Conservation (phyloP, 2,888 invertebrate genomes). For the Actias luna region DNA sequence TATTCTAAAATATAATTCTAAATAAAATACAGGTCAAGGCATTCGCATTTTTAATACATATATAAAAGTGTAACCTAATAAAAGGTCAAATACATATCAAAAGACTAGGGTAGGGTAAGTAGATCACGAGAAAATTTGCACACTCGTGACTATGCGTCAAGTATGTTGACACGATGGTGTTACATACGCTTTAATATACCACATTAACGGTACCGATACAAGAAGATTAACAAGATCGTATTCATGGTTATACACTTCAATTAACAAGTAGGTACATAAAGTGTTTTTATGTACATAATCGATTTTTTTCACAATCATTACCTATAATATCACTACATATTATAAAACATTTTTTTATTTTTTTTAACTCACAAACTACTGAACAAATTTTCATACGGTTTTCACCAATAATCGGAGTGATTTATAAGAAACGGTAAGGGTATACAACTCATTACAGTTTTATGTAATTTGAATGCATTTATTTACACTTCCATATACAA, state of each 20-base stretch:
- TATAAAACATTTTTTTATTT: too few species aligned
- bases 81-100: constrained; percentile 22
- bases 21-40: not conserved
- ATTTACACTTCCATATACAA: too few species aligned
- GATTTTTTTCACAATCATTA: not conserved
- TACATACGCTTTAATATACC: constrained; percentile 55
- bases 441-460: too few species aligned
- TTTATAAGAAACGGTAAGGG: too few species aligned
- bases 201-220: constrained; percentile 54
- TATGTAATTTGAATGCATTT: too few species aligned
- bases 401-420: too few species aligned
- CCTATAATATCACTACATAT: too few species aligned
- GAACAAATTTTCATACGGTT: too few species aligned
- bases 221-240: constrained; percentile 24
- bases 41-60: not conserved
- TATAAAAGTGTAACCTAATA: constrained; percentile 25
- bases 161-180: constrained; percentile 27
- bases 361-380: too few species aligned
- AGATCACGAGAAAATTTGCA: constrained; percentile 55
- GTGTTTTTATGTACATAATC: not conserved
- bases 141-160: constrained; percentile 48
- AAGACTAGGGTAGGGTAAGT: constrained; percentile 43
- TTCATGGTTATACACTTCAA: not conserved
- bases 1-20: not conserved
- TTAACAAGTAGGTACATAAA: not conserved